phyloP scores from a whole-genome alignment of 2,113 vertebrate species.

The Psittacus erithacus region DNA sequence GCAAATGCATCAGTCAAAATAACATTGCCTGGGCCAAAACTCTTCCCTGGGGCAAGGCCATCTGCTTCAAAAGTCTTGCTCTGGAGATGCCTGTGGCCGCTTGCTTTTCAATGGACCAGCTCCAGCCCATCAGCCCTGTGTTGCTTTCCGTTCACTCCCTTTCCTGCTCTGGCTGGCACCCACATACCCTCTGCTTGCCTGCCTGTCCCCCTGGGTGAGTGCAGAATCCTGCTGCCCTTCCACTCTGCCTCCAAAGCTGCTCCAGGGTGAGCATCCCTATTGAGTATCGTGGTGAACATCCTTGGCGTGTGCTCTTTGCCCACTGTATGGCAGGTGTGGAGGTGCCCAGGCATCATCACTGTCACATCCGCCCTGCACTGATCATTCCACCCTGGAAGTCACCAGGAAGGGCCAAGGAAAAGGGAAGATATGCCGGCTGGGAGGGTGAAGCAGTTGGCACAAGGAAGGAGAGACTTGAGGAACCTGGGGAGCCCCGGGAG shows the following conservation, averaged over 20 bases:
- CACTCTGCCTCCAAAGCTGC: not conserved
- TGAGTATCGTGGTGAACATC: not conserved
- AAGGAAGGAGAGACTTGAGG: too few species aligned
- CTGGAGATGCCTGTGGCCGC: not conserved
- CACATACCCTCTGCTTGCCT: accelerated
- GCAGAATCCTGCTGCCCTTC: not conserved
- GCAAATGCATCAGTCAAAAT: slow-evolving; percentile 15
- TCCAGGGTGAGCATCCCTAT: accelerated
- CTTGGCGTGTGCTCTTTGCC: not conserved
- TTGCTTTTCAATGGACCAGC: not conserved
- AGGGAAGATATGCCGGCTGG: not conserved
- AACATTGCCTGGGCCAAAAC: not conserved
- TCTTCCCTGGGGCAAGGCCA: not conserved
- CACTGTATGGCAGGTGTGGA: accelerated
- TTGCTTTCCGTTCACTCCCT: not conserved
- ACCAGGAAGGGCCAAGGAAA: not conserved
- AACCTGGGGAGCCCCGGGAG: accelerated
- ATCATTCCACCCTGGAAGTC: not conserved
- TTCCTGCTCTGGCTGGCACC: not conserved
- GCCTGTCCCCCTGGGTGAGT: accelerated
- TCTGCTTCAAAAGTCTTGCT: slow-evolving; percentile 7
- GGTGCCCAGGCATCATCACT: accelerated
- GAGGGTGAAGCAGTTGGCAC: not conserved
- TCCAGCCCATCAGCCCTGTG: not conserved
- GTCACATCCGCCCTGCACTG: not conserved